Percentiles rank a stretch among this genome's conserved stretches.
These are phyloP conservation scores for Odobenus rosmarus DNA, from an alignment of 2,113 vertebrate genomes.

Conservation along the genomic window DNA sequence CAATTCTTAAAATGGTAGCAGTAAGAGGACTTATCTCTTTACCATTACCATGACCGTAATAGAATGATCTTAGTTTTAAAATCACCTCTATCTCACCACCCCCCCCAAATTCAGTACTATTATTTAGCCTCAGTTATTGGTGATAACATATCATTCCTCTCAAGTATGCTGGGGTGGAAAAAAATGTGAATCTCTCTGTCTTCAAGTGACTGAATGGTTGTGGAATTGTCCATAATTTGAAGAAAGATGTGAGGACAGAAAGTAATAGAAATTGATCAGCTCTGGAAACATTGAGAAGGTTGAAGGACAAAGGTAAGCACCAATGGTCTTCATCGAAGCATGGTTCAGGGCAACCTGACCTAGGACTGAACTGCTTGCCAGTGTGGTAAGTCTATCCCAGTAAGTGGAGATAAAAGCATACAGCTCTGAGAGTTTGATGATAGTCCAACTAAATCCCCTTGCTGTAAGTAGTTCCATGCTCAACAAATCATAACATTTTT, in stretches of 20 bases:
- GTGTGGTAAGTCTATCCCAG: not conserved
- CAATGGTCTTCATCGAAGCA: not conserved
- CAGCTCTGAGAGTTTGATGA: not conserved
- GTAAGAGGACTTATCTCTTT: not conserved
- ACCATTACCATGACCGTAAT: not conserved
- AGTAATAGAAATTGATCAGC: not conserved
- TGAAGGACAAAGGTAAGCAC: not conserved
- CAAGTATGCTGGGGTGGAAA: not conserved
- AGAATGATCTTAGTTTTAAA: conserved; percentile 32
- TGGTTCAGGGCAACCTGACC: not conserved
- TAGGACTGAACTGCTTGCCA: not conserved
- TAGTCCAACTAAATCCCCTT: not conserved
- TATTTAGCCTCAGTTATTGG: not conserved
- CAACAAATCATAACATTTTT: not conserved
- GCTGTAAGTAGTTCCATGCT: not conserved
- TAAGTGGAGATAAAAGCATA: not conserved
- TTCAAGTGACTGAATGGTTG: not conserved
- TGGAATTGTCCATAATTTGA: not conserved
- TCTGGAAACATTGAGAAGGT: not conserved
- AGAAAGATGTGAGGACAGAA: conserved; percentile 7
- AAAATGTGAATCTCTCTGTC: not conserved
- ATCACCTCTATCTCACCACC: not conserved
- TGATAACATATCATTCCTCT: not conserved
- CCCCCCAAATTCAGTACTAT: not conserved
- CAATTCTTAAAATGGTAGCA: not conserved